Base-by-base conservation (phyloP, 2,797 vertebrate species). In the Tragelaphus eurycerus region DNA sequence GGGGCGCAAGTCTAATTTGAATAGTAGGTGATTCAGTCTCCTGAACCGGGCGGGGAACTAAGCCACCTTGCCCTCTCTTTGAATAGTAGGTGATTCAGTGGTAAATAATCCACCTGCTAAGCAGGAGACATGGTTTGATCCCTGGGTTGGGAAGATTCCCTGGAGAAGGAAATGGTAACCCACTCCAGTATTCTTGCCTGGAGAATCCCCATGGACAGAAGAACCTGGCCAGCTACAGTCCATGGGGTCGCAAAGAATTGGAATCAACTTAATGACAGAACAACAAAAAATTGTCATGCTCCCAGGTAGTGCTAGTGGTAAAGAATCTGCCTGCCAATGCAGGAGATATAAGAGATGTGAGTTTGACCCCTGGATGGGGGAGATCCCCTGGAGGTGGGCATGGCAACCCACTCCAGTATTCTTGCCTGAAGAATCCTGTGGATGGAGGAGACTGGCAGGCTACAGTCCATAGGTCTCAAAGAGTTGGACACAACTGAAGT, bases 11-110 rank as follows among this genome's bases (percentile, higher is more conserved):
- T n/a, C n/a, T n/a, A n/a, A n/a, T n/a, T n/a, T n/a, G n/a, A n/a
- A n/a, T n/a, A n/a, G n/a, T n/a, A n/a, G n/a, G n/a, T n/a, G n/a
- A n/a, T n/a, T n/a, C n/a, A n/a, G n/a, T n/a, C n/a, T n/a, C n/a
- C n/a, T n/a, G n/a, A n/a, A n/a, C n/a, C n/a, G n/a, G n/a, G n/a
- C n/a, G n/a, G n/a, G n/a, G n/a, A n/a, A n/a, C n/a, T n/a, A n/a
- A n/a, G n/a, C n/a, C n/a, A n/a, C n/a, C n/a, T n/a, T n/a, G 34
- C 46, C 90, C 34, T 93, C 25, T 92, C 17, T 82, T 90, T 95
- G 14, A 29, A 48, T 81, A 71, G 67, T 43, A 71, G 34, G 34
- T 71, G 19, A 43, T 12, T 71, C 67, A 38, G 34, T 38, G 67
- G 67, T 71, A 38, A 71, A 71, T 12, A 71, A 38, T 38, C 19